These are phyloP conservation scores for Tigriopus japonicus DNA, from an alignment of 1,140 invertebrate genomes.

Conservation along the genomic window DNA sequence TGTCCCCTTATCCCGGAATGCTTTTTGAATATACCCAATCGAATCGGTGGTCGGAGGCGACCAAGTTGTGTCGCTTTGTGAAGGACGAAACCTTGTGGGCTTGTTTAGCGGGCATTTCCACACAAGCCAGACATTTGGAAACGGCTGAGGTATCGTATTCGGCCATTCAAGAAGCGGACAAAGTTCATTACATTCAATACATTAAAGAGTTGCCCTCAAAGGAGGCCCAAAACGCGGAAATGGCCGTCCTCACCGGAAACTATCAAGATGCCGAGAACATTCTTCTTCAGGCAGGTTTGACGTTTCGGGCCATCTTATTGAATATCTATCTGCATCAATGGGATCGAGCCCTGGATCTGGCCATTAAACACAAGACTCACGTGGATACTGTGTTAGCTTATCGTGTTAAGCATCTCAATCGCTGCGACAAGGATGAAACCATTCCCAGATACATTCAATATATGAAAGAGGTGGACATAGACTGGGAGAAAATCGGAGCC, in stretches of 20 bases:
- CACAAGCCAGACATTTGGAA: conserved; percentile 50
- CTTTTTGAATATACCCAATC: conserved; percentile 34
- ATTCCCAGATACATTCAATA: conserved; percentile 48
- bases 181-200: conserved; percentile 70
- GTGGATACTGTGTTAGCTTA: conserved; percentile 56
- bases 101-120: conserved; percentile 64
- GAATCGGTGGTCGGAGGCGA: conserved; percentile 45
- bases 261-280: conserved; percentile 58
- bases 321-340: conserved; percentile 68
- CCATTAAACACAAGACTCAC: conserved; percentile 53
- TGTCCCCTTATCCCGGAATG: conserved; percentile 44
- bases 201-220: conserved; percentile 43
- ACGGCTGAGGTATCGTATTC: conserved; percentile 83
- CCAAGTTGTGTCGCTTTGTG: conserved; percentile 27
- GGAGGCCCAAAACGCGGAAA: conserved; percentile 51
- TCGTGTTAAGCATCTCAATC: conserved; percentile 48
- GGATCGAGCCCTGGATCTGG: conserved; percentile 67
- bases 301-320: conserved; percentile 52
- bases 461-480: conserved; percentile 34
- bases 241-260: conserved; percentile 56
- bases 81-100: conserved; percentile 69
- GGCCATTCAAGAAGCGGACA: conserved; percentile 65
- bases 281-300: conserved; percentile 52
- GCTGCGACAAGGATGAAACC: conserved; percentile 51
- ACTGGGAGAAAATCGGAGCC: conserved; percentile 34